Evolutionary conservation across 2,113 vertebrate species (phyloP), one percentile per base, ranked within the genome.

Genomic region (Dryoscopus gambensis): DNA sequence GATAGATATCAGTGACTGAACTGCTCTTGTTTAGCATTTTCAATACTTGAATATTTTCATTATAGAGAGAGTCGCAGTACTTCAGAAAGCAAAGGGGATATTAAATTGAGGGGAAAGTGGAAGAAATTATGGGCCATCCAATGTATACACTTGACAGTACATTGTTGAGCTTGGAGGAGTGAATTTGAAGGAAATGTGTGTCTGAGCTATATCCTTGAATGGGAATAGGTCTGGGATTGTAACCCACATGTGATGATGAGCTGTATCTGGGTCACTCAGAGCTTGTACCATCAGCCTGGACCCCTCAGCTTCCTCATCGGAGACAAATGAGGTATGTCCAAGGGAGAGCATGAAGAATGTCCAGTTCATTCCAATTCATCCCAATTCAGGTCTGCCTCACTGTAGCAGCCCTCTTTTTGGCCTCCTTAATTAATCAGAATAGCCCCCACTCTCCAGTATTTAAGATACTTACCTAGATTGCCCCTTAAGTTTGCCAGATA

Each of bases 301-400:
- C 4, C 6, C 25, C 31, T 44, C 44, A 71, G 10, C 8, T 68
- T 87, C 28, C 11, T 85, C 37, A 14, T 6, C 15, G 2, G 3
- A 37, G 28, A 56, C 6, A 56, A 70, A 63, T 24, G 9, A 75
- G 5, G 4, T 27, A 4, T 10, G 13, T 56, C 20, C 10, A 31
- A 64, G 7, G 9, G 15, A 3, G 3, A 65, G 2, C 4, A 64
- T 25, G 0, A 4, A 49, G 11, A 6, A 37, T 3, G 4, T 37
- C 35, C 12, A 28, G 3, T 59, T 42, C 37, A n/a, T 84, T 84
- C 16, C 8, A 40, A 1, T 76, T 59, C 21, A 63, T 47, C 9
- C 19, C 2, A 2, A 11, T 42, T 78, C 37, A 68, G 27, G 10
- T 79, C 27, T 65, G 18, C 46, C 2, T 68, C 17, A 15, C 27